A percentile compares a stretch with the other conserved stretches of the same genome.
Conservation (phyloP, 2,797 vertebrate genomes). For the Scomberomorus guttatus region DNA sequence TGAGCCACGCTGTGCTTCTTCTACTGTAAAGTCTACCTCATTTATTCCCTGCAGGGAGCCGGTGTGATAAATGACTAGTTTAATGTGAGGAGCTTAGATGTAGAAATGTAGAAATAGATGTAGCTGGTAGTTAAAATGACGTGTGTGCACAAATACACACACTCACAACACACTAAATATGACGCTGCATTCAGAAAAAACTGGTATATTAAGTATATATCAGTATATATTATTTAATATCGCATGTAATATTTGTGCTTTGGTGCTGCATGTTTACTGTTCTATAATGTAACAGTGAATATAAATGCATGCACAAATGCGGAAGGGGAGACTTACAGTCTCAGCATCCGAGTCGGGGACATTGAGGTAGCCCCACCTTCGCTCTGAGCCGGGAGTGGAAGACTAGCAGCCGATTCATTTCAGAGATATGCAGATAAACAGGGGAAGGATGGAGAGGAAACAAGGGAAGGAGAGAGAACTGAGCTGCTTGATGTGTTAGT, state of each 20-base stretch:
- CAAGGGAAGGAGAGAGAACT: constrained; percentile 46
- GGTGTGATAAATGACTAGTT: constrained; percentile 33
- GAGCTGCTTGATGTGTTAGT: constrained; percentile 59
- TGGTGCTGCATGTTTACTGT: neutral
- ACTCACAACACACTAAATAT: neutral
- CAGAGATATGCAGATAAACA: constrained; percentile 25
- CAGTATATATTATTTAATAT: constrained; percentile 11
- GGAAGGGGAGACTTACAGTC: constrained; percentile 91
- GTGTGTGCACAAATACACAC: constrained; percentile 26
- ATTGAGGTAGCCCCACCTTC: constrained; percentile 94
- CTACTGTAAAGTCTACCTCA: constrained; percentile 28
- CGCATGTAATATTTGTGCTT: constrained; percentile 12
- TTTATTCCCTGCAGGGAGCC: constrained; percentile 49
- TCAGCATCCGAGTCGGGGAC: constrained; percentile 96
- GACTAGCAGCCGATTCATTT: constrained; percentile 78
- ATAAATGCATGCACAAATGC: constrained; percentile 50
- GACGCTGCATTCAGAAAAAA: constrained; percentile 10
- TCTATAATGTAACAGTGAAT: constrained; percentile 20
- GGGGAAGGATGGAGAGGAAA: constrained; percentile 6
- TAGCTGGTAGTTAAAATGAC: neutral
- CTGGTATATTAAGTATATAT: neutral
- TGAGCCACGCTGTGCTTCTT: constrained; percentile 35
- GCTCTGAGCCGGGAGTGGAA: constrained; percentile 90
- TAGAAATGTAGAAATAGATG: constrained; percentile 26
- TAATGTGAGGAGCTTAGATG: constrained; percentile 27